Evolutionary conservation across 2,888 invertebrate genomes (phyloP).

Genomic region (Kuschelorhynchus macadamiae): DNA sequence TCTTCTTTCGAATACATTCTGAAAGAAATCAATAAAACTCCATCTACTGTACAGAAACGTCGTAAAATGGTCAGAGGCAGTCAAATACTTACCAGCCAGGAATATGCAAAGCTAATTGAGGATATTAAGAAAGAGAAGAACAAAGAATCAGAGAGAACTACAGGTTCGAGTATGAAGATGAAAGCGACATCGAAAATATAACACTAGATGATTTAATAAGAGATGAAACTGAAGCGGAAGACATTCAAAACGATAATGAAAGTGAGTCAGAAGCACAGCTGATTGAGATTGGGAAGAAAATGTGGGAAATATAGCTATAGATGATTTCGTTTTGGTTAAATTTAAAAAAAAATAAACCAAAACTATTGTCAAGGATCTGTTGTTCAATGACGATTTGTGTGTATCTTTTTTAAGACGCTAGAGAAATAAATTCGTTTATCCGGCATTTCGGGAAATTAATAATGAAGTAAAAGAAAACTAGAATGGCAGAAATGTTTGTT

Average conservation of each 20-base stretch:
- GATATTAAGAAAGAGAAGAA: constrained; percentile 3
- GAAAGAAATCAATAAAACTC: constrained; percentile 15
- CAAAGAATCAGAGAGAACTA: not conserved
- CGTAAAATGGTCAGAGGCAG: constrained; percentile 11
- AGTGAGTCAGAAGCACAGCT: constrained; percentile 13
- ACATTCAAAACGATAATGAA: constrained; percentile 1
- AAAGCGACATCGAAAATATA: constrained; percentile 12
- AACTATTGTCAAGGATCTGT: constrained; percentile 1
- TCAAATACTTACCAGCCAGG: constrained; percentile 14
- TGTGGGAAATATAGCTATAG: constrained; percentile 2
- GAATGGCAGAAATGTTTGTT: constrained; percentile 11
- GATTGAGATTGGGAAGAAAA: not conserved
- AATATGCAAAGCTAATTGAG: constrained; percentile 20
- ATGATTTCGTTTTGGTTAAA: constrained; percentile 1
- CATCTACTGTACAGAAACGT: constrained; percentile 1
- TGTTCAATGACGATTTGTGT: constrained; percentile 3
- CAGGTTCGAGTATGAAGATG: constrained; percentile 4
- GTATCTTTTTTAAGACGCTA: constrained; percentile 15
- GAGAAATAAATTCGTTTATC: constrained; percentile 28
- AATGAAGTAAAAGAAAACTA: constrained; percentile 22
- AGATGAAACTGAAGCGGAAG: constrained; percentile 4
- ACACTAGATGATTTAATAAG: constrained; percentile 17
- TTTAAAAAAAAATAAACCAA: constrained; percentile 10
- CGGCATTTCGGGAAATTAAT: constrained; percentile 16
- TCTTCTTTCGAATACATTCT: constrained; percentile 18